Evolutionary conservation across 2,113 vertebrate species (phyloP).

Genomic region (Dunckerocampus dactyliophorus): DNA sequence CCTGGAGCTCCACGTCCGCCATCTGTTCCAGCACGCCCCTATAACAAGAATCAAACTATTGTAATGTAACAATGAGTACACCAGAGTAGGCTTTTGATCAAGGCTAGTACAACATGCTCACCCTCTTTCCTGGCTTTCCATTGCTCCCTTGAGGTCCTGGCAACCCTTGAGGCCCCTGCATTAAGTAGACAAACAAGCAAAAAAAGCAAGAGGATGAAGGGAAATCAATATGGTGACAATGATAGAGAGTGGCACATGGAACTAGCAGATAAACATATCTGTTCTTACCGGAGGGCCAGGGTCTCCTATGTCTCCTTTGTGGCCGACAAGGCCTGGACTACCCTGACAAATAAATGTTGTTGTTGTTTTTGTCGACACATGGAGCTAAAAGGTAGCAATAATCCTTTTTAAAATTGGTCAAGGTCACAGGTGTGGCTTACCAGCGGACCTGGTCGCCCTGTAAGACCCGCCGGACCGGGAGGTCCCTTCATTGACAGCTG

Average conservation of each 20-base stretch:
- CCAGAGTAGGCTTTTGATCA: constrained; percentile 8
- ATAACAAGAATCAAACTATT: not conserved
- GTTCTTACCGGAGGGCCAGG: constrained; percentile 54
- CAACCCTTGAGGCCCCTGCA: constrained; percentile 80
- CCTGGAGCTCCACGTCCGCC: constrained; percentile 86
- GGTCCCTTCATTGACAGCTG: constrained; percentile 86
- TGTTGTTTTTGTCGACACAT: too few species aligned
- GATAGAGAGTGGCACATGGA: constrained; percentile 5
- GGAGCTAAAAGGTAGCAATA: not conserved
- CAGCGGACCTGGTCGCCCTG: constrained; percentile 81
- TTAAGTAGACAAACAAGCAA: constrained; percentile 8
- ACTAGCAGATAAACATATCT: constrained; percentile 5
- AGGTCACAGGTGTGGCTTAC: constrained; percentile 66
- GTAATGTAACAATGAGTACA: not conserved
- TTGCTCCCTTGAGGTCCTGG: constrained; percentile 73
- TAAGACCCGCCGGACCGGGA: constrained; percentile 80
- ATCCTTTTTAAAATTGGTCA: constrained; percentile 5
- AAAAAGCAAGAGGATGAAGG: constrained; percentile 21
- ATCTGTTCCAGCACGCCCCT: constrained; percentile 82
- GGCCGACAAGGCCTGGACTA: constrained; percentile 54
- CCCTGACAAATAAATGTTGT: constrained; percentile 57
- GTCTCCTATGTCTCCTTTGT: constrained; percentile 68
- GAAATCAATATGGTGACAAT: constrained; percentile 18
- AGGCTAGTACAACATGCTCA: constrained; percentile 55
- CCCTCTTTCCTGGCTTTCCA: constrained; percentile 82